Base-by-base conservation (phyloP, 2,888 invertebrate genomes). In the Hipparchia sbordonii region DNA sequence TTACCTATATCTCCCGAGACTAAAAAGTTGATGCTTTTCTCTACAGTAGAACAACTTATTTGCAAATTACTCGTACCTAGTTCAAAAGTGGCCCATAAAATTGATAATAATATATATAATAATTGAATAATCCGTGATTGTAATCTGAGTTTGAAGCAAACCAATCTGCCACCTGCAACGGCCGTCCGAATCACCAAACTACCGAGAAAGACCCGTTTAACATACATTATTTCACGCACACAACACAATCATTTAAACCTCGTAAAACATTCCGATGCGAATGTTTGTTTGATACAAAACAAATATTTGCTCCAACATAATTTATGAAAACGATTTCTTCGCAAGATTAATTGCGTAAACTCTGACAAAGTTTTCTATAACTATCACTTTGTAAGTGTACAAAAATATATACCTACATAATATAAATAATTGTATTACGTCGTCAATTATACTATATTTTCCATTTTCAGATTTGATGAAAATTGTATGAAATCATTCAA, bases 271-370 rank as follows among this genome's bases (percentile, higher is more conserved):
- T 54, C 60, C 56, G 33, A 72, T 56, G 67, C 46, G 56, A 54
- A 60, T 63, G 69, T 72, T 72, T 72, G 70, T 70, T 39, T 13
- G 33, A 45, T 39, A 66, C 52, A 70, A 72, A 51, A 67, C 52
- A 70, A 72, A 74, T 74, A 72, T 72, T 74, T 70, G 69, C 70
- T 70, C 57, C 56, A 70, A 70, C 62, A 52, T 60, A 72, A 72
- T 70, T 72, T 56, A 72, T 12, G 33, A 52, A 45, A 13, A 66
- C 67, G 33, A 51, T 68, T 67, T 67, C 61, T 72, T 66, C 46
- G 65, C n/a, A 60, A 12, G 56, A 68, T 74, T 71, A 54, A 52
- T 66, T 56, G 74, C 59, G 39, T 68, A 66, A 65, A 39, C 45
- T 8, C 51, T 63, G 60, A 59, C 8, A 13, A 48, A 13, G 62